phyloP scores from a whole-genome alignment of 2,797 vertebrate species.

The Oreochromis mossambicus region DNA sequence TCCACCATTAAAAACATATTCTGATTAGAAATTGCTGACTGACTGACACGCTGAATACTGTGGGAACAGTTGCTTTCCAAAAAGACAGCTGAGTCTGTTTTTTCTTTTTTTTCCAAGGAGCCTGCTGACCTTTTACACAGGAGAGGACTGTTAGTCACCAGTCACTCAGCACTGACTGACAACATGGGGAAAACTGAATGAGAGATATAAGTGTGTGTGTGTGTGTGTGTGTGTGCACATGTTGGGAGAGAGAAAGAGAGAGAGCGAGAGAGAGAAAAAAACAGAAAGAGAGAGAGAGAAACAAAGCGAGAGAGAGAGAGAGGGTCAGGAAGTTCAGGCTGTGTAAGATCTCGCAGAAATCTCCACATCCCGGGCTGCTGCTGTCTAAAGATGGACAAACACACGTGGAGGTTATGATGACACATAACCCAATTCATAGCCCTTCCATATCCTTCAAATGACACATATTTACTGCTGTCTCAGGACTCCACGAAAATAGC shows the following conservation, averaged over 20 bases:
- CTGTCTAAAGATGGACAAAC: slow-evolving; percentile 47
- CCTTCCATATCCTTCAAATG: slow-evolving; percentile 40
- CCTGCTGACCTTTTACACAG: slow-evolving; percentile 60
- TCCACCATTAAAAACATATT: slow-evolving; percentile 56
- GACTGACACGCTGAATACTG: slow-evolving; percentile 42
- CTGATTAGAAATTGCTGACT: slow-evolving; percentile 63
- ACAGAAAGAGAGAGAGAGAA: background rate
- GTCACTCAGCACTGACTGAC: slow-evolving; percentile 70
- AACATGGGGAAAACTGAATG: slow-evolving; percentile 58
- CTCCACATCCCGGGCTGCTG: slow-evolving; percentile 30
- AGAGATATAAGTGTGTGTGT: slow-evolving; percentile 15
- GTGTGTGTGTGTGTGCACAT: background rate
- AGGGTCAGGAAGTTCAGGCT: slow-evolving; percentile 4
- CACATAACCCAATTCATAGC: slow-evolving; percentile 55
- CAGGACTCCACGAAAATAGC: slow-evolving; percentile 25
- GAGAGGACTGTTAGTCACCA: slow-evolving; percentile 65
- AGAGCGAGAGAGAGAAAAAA: background rate
- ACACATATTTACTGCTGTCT: slow-evolving; percentile 40
- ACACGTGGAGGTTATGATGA: slow-evolving; percentile 58
- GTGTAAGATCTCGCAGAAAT: slow-evolving; percentile 22
- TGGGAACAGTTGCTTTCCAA: slow-evolving; percentile 69
- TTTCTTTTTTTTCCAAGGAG: slow-evolving; percentile 50
- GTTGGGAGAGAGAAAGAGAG: background rate
- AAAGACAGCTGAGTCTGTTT: slow-evolving; percentile 59
- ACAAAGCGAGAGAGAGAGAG: background rate